phyloP scores from a whole-genome alignment of 2,797 vertebrate species.

The Notamacropus eugenii region DNA sequence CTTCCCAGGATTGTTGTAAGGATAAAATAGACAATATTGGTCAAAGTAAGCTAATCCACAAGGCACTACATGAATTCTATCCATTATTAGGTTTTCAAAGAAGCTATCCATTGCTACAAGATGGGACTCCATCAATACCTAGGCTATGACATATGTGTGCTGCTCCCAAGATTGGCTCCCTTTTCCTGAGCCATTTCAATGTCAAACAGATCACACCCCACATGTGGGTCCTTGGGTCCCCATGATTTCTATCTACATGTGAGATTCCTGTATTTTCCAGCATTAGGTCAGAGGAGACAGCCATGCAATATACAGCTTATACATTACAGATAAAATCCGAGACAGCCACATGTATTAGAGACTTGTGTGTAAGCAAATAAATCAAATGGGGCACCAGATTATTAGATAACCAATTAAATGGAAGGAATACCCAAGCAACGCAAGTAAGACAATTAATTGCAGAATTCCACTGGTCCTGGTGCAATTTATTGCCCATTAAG shows the following conservation, averaged over 20 bases:
- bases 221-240: background rate
- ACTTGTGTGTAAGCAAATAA: slow-evolving; percentile 54
- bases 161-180: background rate
- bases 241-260: slow-evolving; percentile 15
- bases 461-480: slow-evolving; percentile 19
- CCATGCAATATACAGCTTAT: background rate
- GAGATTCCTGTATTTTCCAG: background rate
- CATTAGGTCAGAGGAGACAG: background rate
- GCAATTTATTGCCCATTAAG: slow-evolving; percentile 55
- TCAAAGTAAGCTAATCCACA: background rate
- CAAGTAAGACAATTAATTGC: slow-evolving; percentile 57
- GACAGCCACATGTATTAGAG: slow-evolving; percentile 14
- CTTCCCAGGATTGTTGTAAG: background rate
- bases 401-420: slow-evolving; percentile 57
- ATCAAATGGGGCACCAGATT: slow-evolving; percentile 46
- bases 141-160: background rate
- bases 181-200: background rate
- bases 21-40: background rate
- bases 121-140: background rate
- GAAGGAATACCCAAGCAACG: slow-evolving; percentile 33
- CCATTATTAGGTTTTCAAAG: background rate
- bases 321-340: slow-evolving; percentile 34
- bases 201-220: slow-evolving; percentile 40
- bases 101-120: background rate
- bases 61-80: background rate